Conservation (phyloP, 2,888 invertebrate genomes). For the Lordiphosa fenestrarum region DNA sequence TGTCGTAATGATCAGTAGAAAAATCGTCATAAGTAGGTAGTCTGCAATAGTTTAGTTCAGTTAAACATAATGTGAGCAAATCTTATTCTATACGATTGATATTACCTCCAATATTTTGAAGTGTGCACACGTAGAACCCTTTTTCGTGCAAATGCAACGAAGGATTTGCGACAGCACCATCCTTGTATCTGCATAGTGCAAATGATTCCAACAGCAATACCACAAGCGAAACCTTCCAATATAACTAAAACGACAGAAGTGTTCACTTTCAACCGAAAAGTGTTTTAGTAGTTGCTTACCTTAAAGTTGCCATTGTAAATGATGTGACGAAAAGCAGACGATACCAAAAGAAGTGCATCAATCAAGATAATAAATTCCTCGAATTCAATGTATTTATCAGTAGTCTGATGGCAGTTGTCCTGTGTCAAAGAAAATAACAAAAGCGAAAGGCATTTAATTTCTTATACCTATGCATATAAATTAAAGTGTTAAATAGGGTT, state of each 20-base stretch:
- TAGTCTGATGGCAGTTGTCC: slow-evolving; percentile 87
- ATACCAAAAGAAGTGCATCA: slow-evolving; percentile 90
- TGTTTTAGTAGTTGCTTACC: slow-evolving; percentile 80
- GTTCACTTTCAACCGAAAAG: not conserved
- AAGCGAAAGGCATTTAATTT: slow-evolving; percentile 45
- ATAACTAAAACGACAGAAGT: slow-evolving; percentile 81
- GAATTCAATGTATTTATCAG: slow-evolving; percentile 95
- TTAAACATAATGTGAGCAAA: no score
- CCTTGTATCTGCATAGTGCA: slow-evolving; percentile 83
- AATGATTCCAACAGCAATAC: slow-evolving; percentile 91
- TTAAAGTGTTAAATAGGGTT: no score
- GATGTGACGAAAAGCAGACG: slow-evolving; percentile 91
- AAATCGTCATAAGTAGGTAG: slow-evolving; percentile 57
- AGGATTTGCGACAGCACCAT: slow-evolving; percentile 70
- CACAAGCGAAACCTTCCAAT: slow-evolving; percentile 90
- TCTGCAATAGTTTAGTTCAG: slow-evolving; percentile 45
- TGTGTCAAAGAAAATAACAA: slow-evolving; percentile 73
- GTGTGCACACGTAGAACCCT: slow-evolving; percentile 83
- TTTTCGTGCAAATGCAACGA: slow-evolving; percentile 83
- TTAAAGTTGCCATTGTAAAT: slow-evolving; percentile 90
- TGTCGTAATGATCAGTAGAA: slow-evolving; percentile 51
- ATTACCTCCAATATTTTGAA: slow-evolving; percentile 80
- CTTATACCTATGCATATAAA: not conserved
- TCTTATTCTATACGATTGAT: not conserved
- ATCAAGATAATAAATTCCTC: slow-evolving; percentile 93